Base-by-base conservation (phyloP, 1,140 invertebrate species). In the Drosophila equinoxialis region DNA sequence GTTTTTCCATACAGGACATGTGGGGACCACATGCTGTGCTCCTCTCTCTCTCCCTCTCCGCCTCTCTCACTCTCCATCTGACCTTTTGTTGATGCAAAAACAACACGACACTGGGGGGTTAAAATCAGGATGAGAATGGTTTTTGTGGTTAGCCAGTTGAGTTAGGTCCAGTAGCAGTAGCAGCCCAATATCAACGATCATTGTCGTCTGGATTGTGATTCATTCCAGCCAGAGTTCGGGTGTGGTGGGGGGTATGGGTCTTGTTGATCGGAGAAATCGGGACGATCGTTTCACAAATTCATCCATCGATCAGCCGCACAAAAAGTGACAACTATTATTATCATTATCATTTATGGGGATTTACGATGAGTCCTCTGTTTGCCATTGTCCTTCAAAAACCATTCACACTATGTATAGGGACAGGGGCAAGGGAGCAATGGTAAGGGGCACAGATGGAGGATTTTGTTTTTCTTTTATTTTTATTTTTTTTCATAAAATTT, bases 261-360 rank as follows among this genome's bases (percentile, higher is more conserved):
- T 30, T 4, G 26, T 30, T 30, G 4, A 45, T 1, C 35, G 35
- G 35, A 11, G 35, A 39, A 71, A 76, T 51, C 68, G 68, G 55
- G 37, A 33, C 54, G 61, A 81, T 66, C 70, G 65, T 45, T 66
- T 48, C 51, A 54, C 11, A 14, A 54, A 78, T 51, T 73, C 78
- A 67, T 39, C 37, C 23, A 77, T 35, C 35, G 60, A 80, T 72
- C 66, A 66, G 82, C 33, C 71, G 69, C 66, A 68, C 71, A 54
- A 71, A 64, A 86, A 76, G 17, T 86, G 82, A 86, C 82, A 86
- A 78, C 82, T 85, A 86, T 87, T 86, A 86, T 87, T 77, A 82
- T 85, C 81, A 76, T 87, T 87, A 82, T 85, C 81, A 76, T 87
- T 87, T 87, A 74, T 87, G 37, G 41, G 68, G 70, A 86, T 86